These are phyloP conservation scores for Physocephala rufipes DNA, from an alignment of 2,888 invertebrate species.

Conservation along the genomic window DNA sequence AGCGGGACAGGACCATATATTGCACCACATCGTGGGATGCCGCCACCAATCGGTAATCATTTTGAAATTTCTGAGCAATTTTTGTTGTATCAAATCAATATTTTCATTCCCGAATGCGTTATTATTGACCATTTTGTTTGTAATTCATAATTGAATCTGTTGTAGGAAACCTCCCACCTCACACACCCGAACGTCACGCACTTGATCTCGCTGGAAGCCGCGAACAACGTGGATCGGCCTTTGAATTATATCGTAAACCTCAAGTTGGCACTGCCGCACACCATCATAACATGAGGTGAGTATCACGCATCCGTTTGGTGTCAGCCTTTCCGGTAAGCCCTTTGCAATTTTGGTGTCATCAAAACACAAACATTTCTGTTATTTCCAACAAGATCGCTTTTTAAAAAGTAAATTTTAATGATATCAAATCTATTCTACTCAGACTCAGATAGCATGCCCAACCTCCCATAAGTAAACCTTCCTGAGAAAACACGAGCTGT, in stretches of 20 bases:
- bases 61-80: no score
- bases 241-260: slow-evolving; percentile 92
- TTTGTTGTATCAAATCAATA: no score
- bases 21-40: slow-evolving; percentile 64
- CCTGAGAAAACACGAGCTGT: slow-evolving; percentile 1
- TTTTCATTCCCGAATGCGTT: no score
- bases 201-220: slow-evolving; percentile 82
- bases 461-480: neutral
- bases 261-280: slow-evolving; percentile 69
- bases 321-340: neutral
- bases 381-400: neutral
- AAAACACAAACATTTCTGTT: neutral
- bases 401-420: neutral
- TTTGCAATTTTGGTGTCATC: neutral
- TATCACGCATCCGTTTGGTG: slow-evolving; percentile 8
- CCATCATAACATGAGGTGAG: slow-evolving; percentile 83
- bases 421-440: slow-evolving; percentile 1
- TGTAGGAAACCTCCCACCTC: slow-evolving; percentile 62
- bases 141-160: neutral
- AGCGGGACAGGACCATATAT: slow-evolving; percentile 63
- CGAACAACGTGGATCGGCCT: slow-evolving; percentile 93
- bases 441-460: slow-evolving; percentile 22
- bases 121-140: no score
- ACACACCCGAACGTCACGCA: slow-evolving; percentile 64
- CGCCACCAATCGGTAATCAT: slow-evolving; percentile 63